phyloP scores from a whole-genome alignment of 1,140 invertebrate genomes.

The Tenebrio molitor region DNA sequence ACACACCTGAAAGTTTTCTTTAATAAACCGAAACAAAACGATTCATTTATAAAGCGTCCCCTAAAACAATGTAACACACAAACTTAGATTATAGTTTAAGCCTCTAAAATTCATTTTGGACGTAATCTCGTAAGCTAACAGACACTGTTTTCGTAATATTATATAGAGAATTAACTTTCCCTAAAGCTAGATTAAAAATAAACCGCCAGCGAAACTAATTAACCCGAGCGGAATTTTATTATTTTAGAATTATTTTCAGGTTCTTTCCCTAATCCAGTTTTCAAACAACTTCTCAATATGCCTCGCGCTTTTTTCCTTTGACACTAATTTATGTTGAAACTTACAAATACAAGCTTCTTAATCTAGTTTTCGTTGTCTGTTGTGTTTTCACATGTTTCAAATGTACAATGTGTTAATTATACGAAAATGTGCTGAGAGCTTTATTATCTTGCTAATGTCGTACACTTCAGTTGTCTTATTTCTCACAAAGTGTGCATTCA shows the following conservation, averaged over 20 bases:
- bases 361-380: constrained; percentile 8
- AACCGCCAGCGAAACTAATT: constrained; percentile 19
- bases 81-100: constrained; percentile 28
- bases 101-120: constrained; percentile 19
- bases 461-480: constrained; percentile 30
- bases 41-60: constrained; percentile 2
- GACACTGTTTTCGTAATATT: constrained; percentile 26
- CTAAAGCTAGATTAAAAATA: constrained; percentile 31
- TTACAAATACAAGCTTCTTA: not conserved
- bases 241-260: constrained; percentile 1
- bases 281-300: constrained; percentile 5
- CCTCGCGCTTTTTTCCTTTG: not conserved
- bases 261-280: not conserved
- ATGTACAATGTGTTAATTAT: constrained; percentile 27
- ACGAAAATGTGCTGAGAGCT: constrained; percentile 45
- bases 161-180: constrained; percentile 30
- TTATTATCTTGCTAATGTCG: constrained; percentile 46
- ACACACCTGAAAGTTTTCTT: constrained; percentile 22
- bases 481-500: constrained; percentile 21
- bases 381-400: constrained; percentile 18
- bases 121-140: constrained; percentile 33
- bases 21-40: constrained; percentile 21
- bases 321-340: not conserved
- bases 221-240: constrained; percentile 11
- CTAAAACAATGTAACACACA: constrained; percentile 4